Percentiles rank a stretch among this genome's conserved stretches.
These are phyloP conservation scores for Aphaenogaster rudis DNA, from an alignment of 1,140 invertebrate species.

Conservation along the genomic window DNA sequence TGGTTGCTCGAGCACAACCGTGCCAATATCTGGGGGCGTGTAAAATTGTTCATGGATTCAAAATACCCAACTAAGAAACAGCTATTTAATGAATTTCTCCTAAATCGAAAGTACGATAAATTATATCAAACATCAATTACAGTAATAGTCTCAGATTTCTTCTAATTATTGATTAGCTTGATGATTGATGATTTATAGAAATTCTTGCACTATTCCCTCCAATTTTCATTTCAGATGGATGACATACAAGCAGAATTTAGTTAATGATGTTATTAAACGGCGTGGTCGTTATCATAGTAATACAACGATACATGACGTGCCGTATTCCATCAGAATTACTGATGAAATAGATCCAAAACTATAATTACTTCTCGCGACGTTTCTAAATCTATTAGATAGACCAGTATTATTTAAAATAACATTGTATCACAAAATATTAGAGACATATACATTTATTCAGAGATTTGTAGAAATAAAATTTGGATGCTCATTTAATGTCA, in stretches of 20 bases:
- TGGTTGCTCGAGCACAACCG: constrained; percentile 89
- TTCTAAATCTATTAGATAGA: background rate
- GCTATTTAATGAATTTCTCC: constrained; percentile 87
- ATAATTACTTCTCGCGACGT: background rate
- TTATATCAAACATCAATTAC: background rate
- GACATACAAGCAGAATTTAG: constrained; percentile 86
- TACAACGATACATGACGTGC: constrained; percentile 89
- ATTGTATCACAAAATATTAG: background rate
- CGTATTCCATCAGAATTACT: constrained; percentile 89
- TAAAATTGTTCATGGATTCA: constrained; percentile 88
- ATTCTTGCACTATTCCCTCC: constrained; percentile 23
- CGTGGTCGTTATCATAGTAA: constrained; percentile 85
- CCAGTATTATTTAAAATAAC: constrained; percentile 7
- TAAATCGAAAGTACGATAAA: constrained; percentile 82
- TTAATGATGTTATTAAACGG: constrained; percentile 85
- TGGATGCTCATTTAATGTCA: background rate
- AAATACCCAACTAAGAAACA: constrained; percentile 88
- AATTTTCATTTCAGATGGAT: constrained; percentile 84
- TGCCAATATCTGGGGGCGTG: constrained; percentile 89
- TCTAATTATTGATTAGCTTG: background rate
- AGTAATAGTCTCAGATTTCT: background rate
- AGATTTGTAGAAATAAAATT: constrained; percentile 11
- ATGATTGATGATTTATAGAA: background rate
- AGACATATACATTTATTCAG: background rate
- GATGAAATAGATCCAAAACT: constrained; percentile 78